Conservation (phyloP, 2,797 vertebrate species). For the Danionella dracula region DNA sequence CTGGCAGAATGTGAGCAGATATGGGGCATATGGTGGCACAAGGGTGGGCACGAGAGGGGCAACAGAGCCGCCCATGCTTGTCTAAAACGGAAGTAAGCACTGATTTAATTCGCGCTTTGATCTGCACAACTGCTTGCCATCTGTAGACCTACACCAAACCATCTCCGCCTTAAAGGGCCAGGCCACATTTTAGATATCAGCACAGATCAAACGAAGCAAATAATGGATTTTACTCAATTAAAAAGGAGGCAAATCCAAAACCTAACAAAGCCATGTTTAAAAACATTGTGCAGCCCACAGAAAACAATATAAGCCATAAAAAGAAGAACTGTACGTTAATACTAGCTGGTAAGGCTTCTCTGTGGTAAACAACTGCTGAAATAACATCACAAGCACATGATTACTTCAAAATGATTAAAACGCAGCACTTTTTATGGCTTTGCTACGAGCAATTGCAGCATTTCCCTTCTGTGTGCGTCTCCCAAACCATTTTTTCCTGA, state of each 20-base stretch:
- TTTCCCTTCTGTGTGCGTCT: background rate
- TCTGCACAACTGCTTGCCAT: constrained; percentile 19
- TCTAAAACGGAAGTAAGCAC: constrained; percentile 17
- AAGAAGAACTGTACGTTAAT: background rate
- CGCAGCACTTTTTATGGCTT: background rate
- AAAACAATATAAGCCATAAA: background rate
- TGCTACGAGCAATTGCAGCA: background rate
- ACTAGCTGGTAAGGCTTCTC: background rate
- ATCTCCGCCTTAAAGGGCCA: background rate
- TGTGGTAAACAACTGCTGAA: constrained; percentile 12
- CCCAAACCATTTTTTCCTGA: background rate
- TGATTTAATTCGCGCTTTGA: constrained; percentile 7
- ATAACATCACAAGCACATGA: background rate
- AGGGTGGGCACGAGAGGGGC: constrained; percentile 18
- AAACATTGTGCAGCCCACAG: background rate
- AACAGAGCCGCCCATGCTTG: constrained; percentile 7
- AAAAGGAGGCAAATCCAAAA: background rate
- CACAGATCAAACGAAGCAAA: no score
- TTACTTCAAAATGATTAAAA: background rate
- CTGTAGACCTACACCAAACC: background rate
- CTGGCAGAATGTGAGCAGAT: background rate
- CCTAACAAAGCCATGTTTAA: background rate
- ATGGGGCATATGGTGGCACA: constrained; percentile 24
- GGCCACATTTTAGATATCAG: background rate
- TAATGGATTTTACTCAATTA: no score